Conservation (phyloP, 2,113 vertebrate genomes). For the Pterocles orientalis region DNA sequence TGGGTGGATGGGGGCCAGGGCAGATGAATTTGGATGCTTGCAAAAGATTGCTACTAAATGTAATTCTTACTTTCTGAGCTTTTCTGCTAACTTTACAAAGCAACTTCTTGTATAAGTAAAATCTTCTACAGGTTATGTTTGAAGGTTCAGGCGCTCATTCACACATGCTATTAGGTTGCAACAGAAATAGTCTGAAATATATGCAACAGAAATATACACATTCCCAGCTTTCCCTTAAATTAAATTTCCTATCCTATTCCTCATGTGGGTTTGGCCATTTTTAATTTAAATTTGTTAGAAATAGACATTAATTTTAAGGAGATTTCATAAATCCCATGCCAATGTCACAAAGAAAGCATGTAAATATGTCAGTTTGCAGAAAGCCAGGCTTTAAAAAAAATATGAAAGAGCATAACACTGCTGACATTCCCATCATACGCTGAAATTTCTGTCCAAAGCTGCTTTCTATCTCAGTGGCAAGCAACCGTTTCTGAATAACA, state of each 20-base stretch:
- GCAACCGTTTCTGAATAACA: not conserved
- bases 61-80: not conserved
- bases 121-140: not conserved
- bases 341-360: constrained; percentile 49
- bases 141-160: not conserved
- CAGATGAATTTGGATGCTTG: not conserved
- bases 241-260: constrained; percentile 51
- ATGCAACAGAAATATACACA: constrained; percentile 27
- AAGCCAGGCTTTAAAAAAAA: constrained; percentile 51
- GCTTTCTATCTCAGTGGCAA: constrained; percentile 45
- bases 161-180: not conserved
- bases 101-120: not conserved
- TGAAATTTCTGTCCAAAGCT: constrained; percentile 53
- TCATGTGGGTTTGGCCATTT: constrained; percentile 44
- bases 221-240: constrained; percentile 25
- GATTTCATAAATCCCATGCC: constrained; percentile 49
- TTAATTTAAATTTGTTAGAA: constrained; percentile 60
- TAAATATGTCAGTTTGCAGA: constrained; percentile 64
- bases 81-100: not conserved
- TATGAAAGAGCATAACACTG: constrained; percentile 21
- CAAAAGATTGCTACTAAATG: not conserved
- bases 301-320: constrained; percentile 59
- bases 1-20: not conserved
- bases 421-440: constrained; percentile 37
- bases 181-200: constrained; percentile 38